Evolutionary conservation across 2,888 invertebrate species (phyloP).

Genomic region (Oscheius sp.): DNA sequence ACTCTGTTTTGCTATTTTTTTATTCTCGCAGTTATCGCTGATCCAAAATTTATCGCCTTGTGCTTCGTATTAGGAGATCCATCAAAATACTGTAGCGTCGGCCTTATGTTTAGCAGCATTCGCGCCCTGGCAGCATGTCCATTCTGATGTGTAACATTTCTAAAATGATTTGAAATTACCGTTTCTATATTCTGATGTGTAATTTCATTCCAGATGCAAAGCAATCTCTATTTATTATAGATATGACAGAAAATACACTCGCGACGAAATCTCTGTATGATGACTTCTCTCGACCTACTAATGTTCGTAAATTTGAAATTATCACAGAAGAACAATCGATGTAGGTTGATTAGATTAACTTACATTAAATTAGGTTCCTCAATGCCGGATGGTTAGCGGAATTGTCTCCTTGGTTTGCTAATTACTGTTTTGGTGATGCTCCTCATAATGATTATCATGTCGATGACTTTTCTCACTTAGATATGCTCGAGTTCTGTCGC

Average conservation of each 20-base stretch:
- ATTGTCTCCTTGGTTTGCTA: slow-evolving; percentile 61
- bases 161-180: too few relatives aligned
- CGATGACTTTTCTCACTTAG: slow-evolving; percentile 51
- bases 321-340: slow-evolving; percentile 49
- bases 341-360: slow-evolving; percentile 36
- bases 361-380: slow-evolving; percentile 49
- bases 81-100: too few relatives aligned
- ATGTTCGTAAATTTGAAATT: slow-evolving; percentile 56
- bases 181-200: too few relatives aligned
- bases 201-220: too few relatives aligned
- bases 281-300: slow-evolving; percentile 62
- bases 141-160: too few relatives aligned
- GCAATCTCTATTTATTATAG: not conserved
- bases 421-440: slow-evolving; percentile 49
- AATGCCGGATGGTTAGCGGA: slow-evolving; percentile 67
- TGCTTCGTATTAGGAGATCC: too few relatives aligned
- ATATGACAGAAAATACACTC: slow-evolving; percentile 50
- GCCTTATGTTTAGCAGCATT: too few relatives aligned
- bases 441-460: slow-evolving; percentile 44
- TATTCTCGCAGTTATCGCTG: too few relatives aligned
- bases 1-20: too few relatives aligned
- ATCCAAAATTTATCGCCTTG: too few relatives aligned
- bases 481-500: slow-evolving; percentile 63
- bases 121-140: too few relatives aligned
- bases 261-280: slow-evolving; percentile 59